Evolutionary conservation across 2,888 invertebrate genomes (phyloP).

Genomic region (Drosophila helvetica): DNA sequence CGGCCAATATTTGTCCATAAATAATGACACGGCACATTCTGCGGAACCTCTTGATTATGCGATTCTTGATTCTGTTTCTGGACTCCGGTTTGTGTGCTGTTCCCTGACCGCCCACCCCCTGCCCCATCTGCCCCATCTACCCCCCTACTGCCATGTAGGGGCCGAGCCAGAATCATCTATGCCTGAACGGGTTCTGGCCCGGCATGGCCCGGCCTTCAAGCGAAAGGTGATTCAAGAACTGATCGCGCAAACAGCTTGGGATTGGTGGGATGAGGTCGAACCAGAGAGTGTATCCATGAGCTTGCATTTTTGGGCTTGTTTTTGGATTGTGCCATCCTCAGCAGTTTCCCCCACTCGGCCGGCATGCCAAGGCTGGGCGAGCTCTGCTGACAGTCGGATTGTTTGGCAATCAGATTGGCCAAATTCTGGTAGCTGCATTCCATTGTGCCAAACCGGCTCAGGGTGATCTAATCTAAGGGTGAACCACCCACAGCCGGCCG

Average conservation of each 20-base stretch:
- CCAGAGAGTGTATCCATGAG: background rate
- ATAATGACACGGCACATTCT: constrained; percentile 33
- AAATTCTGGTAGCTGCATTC: background rate
- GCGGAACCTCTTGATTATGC: background rate
- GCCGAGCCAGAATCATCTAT: background rate
- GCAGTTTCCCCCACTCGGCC: background rate
- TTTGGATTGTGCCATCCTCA: background rate
- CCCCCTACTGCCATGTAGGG: background rate
- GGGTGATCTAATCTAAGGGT: background rate
- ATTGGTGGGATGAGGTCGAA: background rate
- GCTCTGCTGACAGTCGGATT: background rate
- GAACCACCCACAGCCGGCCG: background rate
- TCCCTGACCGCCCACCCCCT: no score
- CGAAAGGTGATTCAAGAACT: background rate
- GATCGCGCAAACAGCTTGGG: background rate
- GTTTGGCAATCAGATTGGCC: background rate
- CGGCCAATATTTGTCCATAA: constrained; percentile 26
- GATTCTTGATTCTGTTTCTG: background rate
- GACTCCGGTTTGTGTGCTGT: background rate
- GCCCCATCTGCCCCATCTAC: no score
- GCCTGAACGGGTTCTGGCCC: background rate
- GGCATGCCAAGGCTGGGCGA: background rate
- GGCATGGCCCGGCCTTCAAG: background rate
- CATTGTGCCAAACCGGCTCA: background rate
- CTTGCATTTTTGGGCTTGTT: background rate